Percentiles rank a stretch among this genome's conserved stretches.
These are phyloP conservation scores for Epirrita christyi DNA, from an alignment of 2,888 invertebrate genomes.

Conservation along the genomic window DNA sequence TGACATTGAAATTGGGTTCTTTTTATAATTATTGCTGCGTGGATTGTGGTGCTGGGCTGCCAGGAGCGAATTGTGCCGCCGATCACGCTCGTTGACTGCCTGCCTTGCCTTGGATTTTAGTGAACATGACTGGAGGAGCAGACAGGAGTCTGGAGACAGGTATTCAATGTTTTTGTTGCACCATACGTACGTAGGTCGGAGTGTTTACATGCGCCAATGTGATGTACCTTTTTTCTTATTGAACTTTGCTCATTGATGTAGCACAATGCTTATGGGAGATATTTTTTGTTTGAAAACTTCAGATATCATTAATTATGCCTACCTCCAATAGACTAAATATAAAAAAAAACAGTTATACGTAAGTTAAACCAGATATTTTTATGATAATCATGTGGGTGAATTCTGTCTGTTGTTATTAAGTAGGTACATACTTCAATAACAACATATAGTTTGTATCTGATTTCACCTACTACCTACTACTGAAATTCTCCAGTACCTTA, in stretches of 20 bases:
- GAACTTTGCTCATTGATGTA: conserved; percentile 37
- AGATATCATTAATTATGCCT: too few species aligned
- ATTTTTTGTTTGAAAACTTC: conserved; percentile 9
- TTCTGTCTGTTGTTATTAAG: too few species aligned
- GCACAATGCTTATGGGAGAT: conserved; percentile 26
- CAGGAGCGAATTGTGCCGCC: conserved; percentile 64
- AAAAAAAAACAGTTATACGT: too few species aligned
- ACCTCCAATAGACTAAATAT: too few species aligned
- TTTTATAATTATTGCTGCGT: conserved; percentile 81
- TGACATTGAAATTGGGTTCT: conserved; percentile 84
- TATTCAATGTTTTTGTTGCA: conserved; percentile 74
- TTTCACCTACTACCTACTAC: too few species aligned
- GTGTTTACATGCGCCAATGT: conserved; percentile 49
- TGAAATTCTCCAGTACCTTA: too few species aligned
- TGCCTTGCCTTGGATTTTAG: conserved; percentile 51
- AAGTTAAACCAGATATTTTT: too few species aligned
- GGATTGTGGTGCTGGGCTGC: conserved; percentile 76
- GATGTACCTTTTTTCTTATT: conserved; percentile 38
- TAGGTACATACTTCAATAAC: too few species aligned
- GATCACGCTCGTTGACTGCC: conserved; percentile 60
- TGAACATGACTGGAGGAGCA: conserved; percentile 75
- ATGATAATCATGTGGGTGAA: too few species aligned
- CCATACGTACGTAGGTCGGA: conserved; percentile 53
- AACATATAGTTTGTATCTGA: too few species aligned
- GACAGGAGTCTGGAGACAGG: conserved; percentile 74